phyloP scores from a whole-genome alignment of 2,797 vertebrate species.

The Macropodus opercularis region DNA sequence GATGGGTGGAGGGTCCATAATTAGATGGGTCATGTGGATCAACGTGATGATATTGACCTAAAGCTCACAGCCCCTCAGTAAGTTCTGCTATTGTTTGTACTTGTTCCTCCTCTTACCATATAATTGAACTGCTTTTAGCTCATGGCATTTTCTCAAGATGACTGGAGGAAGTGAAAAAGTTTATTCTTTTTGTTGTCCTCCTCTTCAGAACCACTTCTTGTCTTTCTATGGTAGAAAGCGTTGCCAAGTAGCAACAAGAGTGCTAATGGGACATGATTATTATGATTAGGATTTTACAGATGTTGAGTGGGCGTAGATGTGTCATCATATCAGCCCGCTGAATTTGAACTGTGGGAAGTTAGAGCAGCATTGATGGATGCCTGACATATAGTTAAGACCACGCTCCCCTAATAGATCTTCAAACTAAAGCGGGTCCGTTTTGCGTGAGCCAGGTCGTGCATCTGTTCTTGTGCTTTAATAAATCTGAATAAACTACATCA shows the following conservation, averaged over 20 bases:
- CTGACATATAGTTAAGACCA: slow-evolving; percentile 46
- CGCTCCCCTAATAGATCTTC: slow-evolving; percentile 35
- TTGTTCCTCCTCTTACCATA: background rate
- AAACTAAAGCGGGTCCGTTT: slow-evolving; percentile 24
- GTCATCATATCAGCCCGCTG: background rate
- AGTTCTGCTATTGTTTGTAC: slow-evolving; percentile 13
- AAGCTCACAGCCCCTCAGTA: slow-evolving; percentile 18
- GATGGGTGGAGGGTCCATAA: slow-evolving; percentile 30
- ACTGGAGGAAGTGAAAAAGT: no score
- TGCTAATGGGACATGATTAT: background rate
- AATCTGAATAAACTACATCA: slow-evolving; percentile 31
- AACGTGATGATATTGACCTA: slow-evolving; percentile 29
- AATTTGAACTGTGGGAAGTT: background rate
- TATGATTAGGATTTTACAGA: background rate
- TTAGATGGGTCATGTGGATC: slow-evolving; percentile 49
- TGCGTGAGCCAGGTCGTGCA: slow-evolving; percentile 2
- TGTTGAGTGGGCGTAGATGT: background rate
- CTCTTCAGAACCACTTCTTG: background rate
- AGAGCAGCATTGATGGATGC: slow-evolving; percentile 39
- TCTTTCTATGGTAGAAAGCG: no score
- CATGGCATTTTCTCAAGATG: no score
- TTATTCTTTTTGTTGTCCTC: background rate
- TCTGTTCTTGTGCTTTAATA: slow-evolving; percentile 6
- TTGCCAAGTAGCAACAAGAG: no score
- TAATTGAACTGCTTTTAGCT: slow-evolving; percentile 11